Conservation (phyloP, 2,113 vertebrate species). For the Takifugu flavidus region DNA sequence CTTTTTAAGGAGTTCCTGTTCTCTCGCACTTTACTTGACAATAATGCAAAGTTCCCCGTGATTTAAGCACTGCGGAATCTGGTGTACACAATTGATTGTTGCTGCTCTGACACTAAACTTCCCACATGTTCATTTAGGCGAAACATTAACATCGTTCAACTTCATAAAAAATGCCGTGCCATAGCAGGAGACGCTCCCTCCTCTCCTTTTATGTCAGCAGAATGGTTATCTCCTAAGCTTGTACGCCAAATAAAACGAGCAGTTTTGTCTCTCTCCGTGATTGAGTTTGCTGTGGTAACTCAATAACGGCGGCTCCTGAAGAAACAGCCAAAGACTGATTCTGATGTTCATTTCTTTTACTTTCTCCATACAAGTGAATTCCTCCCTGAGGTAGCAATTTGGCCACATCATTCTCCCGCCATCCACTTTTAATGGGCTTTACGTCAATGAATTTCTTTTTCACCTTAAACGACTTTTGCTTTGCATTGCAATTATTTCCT, state of each 20-base stretch:
- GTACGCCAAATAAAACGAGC: neutral
- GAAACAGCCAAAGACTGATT: slow-evolving; percentile 8
- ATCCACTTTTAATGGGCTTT: slow-evolving; percentile 4
- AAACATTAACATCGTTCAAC: slow-evolving; percentile 1
- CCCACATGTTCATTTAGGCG: neutral
- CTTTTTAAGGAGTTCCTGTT: neutral
- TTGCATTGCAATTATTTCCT: slow-evolving; percentile 9
- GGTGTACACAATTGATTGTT: neutral
- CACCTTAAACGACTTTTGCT: slow-evolving; percentile 5
- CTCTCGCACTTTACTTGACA: slow-evolving; percentile 1
- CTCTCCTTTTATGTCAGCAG: neutral
- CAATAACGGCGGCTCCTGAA: slow-evolving; percentile 12
- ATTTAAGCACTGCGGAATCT: slow-evolving; percentile 1
- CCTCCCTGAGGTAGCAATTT: slow-evolving; percentile 20
- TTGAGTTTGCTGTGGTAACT: slow-evolving; percentile 29
- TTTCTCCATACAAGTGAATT: slow-evolving; percentile 12
- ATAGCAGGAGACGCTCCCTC: neutral
- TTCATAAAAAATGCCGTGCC: neutral
- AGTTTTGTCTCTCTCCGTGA: neutral
- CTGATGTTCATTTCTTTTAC: slow-evolving; percentile 10
- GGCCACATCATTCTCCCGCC: slow-evolving; percentile 6
- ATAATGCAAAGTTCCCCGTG: neutral
- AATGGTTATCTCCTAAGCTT: neutral
- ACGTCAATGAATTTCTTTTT: slow-evolving; percentile 9
- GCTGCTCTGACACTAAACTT: neutral